Conservation (phyloP, 2,888 invertebrate species). For the Rhogogaster chlorosoma region DNA sequence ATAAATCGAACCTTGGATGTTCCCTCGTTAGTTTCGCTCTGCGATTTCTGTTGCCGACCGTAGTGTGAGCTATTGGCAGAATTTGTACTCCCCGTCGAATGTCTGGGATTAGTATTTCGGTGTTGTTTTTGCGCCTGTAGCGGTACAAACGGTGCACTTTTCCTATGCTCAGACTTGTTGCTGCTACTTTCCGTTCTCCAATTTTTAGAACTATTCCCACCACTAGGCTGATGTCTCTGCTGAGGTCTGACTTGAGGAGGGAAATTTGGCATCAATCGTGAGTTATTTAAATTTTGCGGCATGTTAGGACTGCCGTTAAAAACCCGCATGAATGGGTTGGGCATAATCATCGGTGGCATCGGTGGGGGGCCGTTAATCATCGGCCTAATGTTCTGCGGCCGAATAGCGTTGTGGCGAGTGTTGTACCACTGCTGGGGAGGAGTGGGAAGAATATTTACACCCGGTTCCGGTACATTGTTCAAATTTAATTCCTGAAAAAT, state of each 20-base stretch:
- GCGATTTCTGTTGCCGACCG: constrained; percentile 11
- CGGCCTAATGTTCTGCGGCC: constrained; percentile 55
- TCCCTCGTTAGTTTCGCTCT: neutral
- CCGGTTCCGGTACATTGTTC: constrained; percentile 63
- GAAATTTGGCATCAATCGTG: constrained; percentile 57
- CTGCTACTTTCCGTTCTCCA: constrained; percentile 75
- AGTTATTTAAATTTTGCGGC: constrained; percentile 47
- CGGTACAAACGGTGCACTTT: constrained; percentile 79
- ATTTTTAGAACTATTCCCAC: constrained; percentile 70
- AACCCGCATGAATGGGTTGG: constrained; percentile 50
- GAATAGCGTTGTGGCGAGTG: constrained; percentile 54
- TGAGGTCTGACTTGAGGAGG: constrained; percentile 54
- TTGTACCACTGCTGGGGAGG: constrained; percentile 65
- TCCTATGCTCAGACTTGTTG: constrained; percentile 61
- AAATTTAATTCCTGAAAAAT: constrained; percentile 65
- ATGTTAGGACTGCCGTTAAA: constrained; percentile 55
- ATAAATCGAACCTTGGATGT: constrained; percentile 25
- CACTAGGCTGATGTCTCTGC: constrained; percentile 38
- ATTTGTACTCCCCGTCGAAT: constrained; percentile 14
- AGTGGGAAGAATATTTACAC: constrained; percentile 63
- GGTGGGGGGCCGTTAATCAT: constrained; percentile 28
- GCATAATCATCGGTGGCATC: constrained; percentile 44
- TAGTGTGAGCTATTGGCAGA: neutral
- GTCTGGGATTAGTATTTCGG: constrained; percentile 60
- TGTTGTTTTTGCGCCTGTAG: constrained; percentile 80